Conservation (phyloP, 2,797 vertebrate species). For the Helostoma temminkii region DNA sequence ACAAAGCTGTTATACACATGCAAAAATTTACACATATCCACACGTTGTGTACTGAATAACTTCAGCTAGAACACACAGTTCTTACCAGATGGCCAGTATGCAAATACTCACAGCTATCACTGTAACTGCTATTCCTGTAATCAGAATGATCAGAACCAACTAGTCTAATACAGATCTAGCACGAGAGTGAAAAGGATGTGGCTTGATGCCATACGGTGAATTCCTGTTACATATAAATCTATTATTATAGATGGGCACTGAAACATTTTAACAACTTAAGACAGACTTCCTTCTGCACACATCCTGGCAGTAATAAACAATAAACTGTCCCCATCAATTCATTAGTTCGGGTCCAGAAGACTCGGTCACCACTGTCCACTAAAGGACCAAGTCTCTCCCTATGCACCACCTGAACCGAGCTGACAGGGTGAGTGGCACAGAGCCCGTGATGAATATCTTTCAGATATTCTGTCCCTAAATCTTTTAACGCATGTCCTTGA, state of each 20-base stretch:
- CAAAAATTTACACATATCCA: slow-evolving; percentile 35
- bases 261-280: slow-evolving; percentile 12
- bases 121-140: slow-evolving; percentile 52
- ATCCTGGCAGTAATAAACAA: background rate
- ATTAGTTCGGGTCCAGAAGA: slow-evolving; percentile 2
- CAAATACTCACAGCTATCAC: slow-evolving; percentile 57
- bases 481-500: background rate
- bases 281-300: background rate
- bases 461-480: background rate
- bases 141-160: slow-evolving; percentile 28
- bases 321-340: slow-evolving; percentile 2
- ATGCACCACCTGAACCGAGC: background rate
- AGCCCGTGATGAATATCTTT: slow-evolving; percentile 14
- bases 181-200: slow-evolving; percentile 25
- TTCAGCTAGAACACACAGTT: slow-evolving; percentile 41
- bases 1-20: slow-evolving; percentile 40
- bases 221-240: slow-evolving; percentile 4
- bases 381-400: background rate
- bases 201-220: slow-evolving; percentile 14
- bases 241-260: background rate
- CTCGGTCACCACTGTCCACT: background rate
- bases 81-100: slow-evolving; percentile 56
- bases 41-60: slow-evolving; percentile 30
- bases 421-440: slow-evolving; percentile 1
- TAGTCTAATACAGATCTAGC: slow-evolving; percentile 22